Evolutionary conservation across 2,888 invertebrate species (phyloP).

Genomic region (Hypomecis atomaria): DNA sequence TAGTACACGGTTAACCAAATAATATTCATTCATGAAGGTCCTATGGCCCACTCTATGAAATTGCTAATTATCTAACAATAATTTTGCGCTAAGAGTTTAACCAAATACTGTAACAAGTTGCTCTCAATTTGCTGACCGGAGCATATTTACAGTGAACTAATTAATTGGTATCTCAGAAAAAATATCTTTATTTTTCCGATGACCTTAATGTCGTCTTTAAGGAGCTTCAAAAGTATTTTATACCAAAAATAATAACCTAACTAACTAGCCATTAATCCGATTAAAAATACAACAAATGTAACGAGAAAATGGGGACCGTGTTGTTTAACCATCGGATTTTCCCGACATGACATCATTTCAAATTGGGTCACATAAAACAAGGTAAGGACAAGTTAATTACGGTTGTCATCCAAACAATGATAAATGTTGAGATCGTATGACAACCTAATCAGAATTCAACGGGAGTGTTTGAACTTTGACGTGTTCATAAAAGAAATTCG

Average conservation of each 20-base stretch:
- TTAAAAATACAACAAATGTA: slow-evolving; percentile 29
- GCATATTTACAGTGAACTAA: too few species aligned
- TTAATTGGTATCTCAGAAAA: not conserved
- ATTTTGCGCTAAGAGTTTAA: too few species aligned
- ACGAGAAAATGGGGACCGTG: slow-evolving; percentile 36
- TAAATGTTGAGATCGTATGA: slow-evolving; percentile 64
- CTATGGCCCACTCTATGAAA: too few species aligned
- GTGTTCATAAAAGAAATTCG: slow-evolving; percentile 53
- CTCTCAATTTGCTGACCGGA: too few species aligned
- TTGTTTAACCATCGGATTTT: slow-evolving; percentile 43
- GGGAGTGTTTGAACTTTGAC: slow-evolving; percentile 74
- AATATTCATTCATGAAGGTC: too few species aligned
- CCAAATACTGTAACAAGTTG: too few species aligned
- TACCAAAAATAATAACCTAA: slow-evolving; percentile 10
- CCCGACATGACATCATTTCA: slow-evolving; percentile 51
- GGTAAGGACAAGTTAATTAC: slow-evolving; percentile 74
- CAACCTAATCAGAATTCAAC: slow-evolving; percentile 74
- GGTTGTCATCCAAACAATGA: slow-evolving; percentile 72
- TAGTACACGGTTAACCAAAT: too few species aligned
- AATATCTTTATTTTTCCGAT: not conserved
- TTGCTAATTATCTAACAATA: too few species aligned
- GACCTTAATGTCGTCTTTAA: not conserved
- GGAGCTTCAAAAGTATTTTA: not conserved
- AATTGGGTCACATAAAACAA: slow-evolving; percentile 65
- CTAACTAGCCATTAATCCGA: slow-evolving; percentile 26